Evolutionary conservation across 2,113 vertebrate species (phyloP).

Genomic region (Phasianus colchicus): DNA sequence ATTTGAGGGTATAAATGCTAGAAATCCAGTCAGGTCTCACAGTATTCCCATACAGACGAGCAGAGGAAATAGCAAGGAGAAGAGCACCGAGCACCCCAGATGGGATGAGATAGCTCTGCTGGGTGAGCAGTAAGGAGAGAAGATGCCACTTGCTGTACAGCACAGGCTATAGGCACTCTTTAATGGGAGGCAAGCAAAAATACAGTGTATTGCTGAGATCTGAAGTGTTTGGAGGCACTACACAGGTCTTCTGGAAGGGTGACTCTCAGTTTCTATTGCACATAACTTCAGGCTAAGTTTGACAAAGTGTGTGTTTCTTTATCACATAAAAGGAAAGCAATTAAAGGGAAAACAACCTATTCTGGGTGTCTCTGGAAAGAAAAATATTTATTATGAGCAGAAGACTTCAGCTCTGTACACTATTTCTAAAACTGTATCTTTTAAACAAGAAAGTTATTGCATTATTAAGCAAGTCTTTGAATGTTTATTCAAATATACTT

Average conservation of each 20-base stretch:
- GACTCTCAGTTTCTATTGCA: neutral
- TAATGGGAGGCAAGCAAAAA: neutral
- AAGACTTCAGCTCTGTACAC: neutral
- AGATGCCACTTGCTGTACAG: neutral
- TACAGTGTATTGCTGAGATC: fast-evolving
- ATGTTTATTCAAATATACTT: neutral
- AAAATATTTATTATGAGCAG: neutral
- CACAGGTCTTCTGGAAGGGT: neutral
- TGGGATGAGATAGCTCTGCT: neutral
- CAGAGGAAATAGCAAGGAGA: neutral
- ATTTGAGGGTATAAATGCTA: constrained; percentile 37
- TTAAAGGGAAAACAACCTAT: neutral
- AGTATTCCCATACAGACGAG: neutral
- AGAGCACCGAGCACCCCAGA: neutral
- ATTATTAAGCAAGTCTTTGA: neutral
- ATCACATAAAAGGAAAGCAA: neutral
- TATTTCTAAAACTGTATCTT: neutral
- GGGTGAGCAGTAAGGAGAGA: neutral
- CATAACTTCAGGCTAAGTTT: neutral
- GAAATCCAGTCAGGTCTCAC: constrained; percentile 1
- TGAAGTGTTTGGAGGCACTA: neutral
- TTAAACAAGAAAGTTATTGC: neutral
- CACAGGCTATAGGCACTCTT: neutral
- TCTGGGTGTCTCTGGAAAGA: neutral
- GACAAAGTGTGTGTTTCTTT: neutral